Percentiles rank a stretch among this genome's conserved stretches.
Evolutionary conservation across 2,113 vertebrate species (phyloP).

Genomic region (Seriola quinqueradiata): DNA sequence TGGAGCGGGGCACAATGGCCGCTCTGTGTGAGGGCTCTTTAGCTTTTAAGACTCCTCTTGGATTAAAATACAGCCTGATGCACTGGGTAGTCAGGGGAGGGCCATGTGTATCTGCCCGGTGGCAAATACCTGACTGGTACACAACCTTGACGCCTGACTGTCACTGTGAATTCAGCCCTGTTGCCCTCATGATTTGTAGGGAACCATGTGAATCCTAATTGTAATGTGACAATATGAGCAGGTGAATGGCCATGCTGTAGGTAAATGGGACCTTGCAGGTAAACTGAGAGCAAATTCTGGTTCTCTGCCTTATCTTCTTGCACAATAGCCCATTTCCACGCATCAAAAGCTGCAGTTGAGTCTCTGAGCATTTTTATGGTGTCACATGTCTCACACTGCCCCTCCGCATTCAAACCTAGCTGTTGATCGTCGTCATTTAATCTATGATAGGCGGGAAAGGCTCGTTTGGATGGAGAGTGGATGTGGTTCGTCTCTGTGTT

Average conservation of each 20-base stretch:
- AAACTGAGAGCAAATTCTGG: constrained; percentile 37
- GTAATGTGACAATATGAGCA: constrained; percentile 14
- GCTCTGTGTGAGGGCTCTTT: constrained; percentile 79
- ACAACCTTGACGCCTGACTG: background rate
- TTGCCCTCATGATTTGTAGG: constrained; percentile 10
- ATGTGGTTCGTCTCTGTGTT: constrained; percentile 26
- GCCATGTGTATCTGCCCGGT: constrained; percentile 1
- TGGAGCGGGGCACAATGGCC: constrained; percentile 78
- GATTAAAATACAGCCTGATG: constrained; percentile 49
- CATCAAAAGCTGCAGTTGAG: constrained; percentile 29
- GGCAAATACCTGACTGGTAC: background rate
- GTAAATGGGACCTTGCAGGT: background rate
- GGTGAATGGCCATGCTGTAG: background rate
- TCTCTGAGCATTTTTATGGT: constrained; percentile 31
- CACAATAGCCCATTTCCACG: constrained; percentile 38
- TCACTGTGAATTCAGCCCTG: background rate
- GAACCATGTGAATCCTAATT: constrained; percentile 16
- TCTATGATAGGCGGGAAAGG: constrained; percentile 23
- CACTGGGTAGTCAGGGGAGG: constrained; percentile 8
- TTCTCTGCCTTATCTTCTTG: constrained; percentile 24
- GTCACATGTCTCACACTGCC: constrained; percentile 51
- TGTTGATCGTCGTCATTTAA: constrained; percentile 52
- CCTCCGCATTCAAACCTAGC: constrained; percentile 20
- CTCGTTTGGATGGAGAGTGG: constrained; percentile 1
- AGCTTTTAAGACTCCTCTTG: constrained; percentile 64